Evolutionary conservation across 2,888 invertebrate genomes (phyloP).

Genomic region (Lepidocyrtinus sp.): DNA sequence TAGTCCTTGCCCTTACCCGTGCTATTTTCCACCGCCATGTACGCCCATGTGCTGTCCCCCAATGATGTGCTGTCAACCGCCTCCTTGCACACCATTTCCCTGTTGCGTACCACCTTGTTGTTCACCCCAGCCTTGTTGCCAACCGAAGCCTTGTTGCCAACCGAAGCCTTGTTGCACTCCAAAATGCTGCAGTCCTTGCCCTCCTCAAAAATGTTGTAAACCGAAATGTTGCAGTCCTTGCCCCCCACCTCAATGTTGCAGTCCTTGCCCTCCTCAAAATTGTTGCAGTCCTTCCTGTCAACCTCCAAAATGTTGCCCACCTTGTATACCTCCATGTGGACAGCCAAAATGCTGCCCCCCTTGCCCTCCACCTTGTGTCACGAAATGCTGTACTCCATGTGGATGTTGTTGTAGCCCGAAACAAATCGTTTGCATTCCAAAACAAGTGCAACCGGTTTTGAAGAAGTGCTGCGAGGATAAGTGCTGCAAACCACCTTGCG

Average conservation of each 20-base stretch:
- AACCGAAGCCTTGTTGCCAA: conserved; percentile 19
- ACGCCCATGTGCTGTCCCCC: conserved; percentile 29
- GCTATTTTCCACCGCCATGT: conserved; percentile 15
- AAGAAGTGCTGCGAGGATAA: not conserved
- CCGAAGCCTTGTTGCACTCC: conserved; percentile 33
- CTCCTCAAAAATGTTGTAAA: conserved; percentile 44
- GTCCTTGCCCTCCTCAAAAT: conserved; percentile 18
- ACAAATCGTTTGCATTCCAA: conserved; percentile 58
- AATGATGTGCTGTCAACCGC: conserved; percentile 1
- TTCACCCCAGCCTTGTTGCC: conserved; percentile 2
- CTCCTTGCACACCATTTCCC: conserved; percentile 21
- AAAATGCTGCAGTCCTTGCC: conserved; percentile 32
- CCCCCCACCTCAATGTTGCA: conserved; percentile 21
- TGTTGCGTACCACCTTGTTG: conserved; percentile 22
- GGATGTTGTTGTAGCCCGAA: conserved; percentile 44
- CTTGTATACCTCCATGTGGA: conserved; percentile 51
- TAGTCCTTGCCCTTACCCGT: conserved; percentile 17
- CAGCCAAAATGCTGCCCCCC: conserved; percentile 1
- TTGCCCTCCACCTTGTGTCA: conserved; percentile 24
- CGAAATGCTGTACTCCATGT: conserved; percentile 19
- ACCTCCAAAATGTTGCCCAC: conserved; percentile 19
- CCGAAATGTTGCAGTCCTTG: no score
- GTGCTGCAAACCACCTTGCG: not conserved
- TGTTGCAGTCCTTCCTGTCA: conserved; percentile 48
- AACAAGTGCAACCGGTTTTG: not conserved